A percentile compares a stretch with the other conserved stretches of the same genome.
phyloP scores from a whole-genome alignment of 2,888 invertebrate species.

The Folsomia candida region DNA sequence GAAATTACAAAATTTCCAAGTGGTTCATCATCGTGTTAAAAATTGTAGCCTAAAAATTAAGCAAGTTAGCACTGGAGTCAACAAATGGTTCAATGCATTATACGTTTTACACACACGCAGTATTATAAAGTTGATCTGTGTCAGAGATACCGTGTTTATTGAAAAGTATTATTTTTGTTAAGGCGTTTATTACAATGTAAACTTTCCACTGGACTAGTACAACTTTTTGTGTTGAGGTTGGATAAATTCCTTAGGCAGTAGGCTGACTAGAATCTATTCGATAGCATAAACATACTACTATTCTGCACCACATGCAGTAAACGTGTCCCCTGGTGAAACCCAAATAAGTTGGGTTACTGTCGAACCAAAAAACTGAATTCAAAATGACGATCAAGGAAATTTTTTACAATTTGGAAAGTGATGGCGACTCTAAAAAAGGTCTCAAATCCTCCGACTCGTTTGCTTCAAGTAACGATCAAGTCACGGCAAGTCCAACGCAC shows the following conservation, averaged over 20 bases:
- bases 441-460: not conserved
- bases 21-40: no score
- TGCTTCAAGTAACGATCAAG: conserved; percentile 3
- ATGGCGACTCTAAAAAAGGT: not conserved
- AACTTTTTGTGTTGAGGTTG: conserved; percentile 14
- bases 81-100: not conserved
- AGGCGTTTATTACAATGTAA: not conserved
- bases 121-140: not conserved
- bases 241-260: not conserved
- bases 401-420: conserved; percentile 9
- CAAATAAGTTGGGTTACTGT: no score
- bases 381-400: conserved; percentile 2
- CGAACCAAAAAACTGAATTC: not conserved
- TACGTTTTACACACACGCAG: not conserved
- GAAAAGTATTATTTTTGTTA: not conserved
- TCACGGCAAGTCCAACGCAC: conserved; percentile 11
- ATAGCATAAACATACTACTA: no score
- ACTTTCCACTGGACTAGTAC: conserved; percentile 10
- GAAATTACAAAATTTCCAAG: no score
- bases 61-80: no score
- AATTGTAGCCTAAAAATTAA: no score
- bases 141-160: not conserved
- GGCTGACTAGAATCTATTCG: no score
- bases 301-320: no score
- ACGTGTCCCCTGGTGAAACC: no score